Evolutionary conservation across 2,113 vertebrate genomes (phyloP), one percentile per base, ranked within the genome.

Genomic region (Carlito syrichta): DNA sequence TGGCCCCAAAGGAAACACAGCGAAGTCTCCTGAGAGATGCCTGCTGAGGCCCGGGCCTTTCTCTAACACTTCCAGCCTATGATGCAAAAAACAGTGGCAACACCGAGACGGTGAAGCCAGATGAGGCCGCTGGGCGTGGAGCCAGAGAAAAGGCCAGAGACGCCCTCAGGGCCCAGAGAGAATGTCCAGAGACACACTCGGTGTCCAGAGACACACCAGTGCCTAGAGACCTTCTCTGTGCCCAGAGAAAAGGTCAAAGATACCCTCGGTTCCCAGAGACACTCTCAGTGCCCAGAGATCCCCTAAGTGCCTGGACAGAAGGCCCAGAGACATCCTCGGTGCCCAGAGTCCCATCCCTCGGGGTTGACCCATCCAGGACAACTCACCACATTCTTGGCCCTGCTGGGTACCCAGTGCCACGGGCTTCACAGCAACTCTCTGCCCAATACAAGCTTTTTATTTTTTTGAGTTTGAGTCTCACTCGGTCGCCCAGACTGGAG

Each of bases 331-430:
- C n/a, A n/a, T n/a, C n/a, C n/a, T n/a, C n/a, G n/a, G n/a, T n/a
- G n/a, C n/a, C n/a, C n/a, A n/a, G n/a, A n/a, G n/a, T n/a, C n/a
- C n/a, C n/a, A n/a, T n/a, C n/a, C n/a, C n/a, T n/a, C n/a, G n/a
- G n/a, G n/a, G n/a, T n/a, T n/a, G n/a, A n/a, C n/a, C n/a, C n/a
- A n/a, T 98, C 98, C 96, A 96, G 69, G 97, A 95, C 84, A 91
- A 95, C 97, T 89, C 68, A 95, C 97, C 98, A 98, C 71, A 89
- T 97, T 98, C 96, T 85, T 96, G 96, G 82, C 92, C 85, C 85
- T 0, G 95, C 35, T 91, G 71, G 85, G 98, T 96, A 97, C 96
- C 97, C 97, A 97, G 98, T 94, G 96, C 92, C 52, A 97, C 96
- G 94, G 95, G 96, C 90, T 97, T 97, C 96, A 98, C 63, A 66